Evolutionary conservation across 1,140 invertebrate species (phyloP).

Genomic region (Magallana ariakensis): DNA sequence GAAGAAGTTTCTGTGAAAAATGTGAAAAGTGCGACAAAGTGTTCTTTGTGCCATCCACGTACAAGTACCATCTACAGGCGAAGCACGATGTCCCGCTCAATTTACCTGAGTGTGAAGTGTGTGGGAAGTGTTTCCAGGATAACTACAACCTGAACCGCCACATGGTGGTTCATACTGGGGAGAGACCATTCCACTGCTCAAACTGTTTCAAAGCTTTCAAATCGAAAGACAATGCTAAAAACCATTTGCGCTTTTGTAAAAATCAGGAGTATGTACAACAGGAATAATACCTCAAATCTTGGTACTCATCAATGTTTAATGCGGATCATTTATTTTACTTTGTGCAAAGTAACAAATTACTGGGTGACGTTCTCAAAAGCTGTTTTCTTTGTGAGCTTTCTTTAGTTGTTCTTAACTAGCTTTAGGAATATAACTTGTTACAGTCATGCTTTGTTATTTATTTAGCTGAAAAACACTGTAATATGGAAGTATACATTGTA

Average conservation of each 20-base stretch:
- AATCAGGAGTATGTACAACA: too few relatives aligned
- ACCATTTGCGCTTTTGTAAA: conserved; percentile 36
- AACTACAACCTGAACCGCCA: conserved; percentile 48
- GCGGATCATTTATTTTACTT: too few relatives aligned
- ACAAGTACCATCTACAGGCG: conserved; percentile 37
- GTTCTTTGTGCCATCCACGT: conserved; percentile 32
- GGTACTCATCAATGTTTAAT: too few relatives aligned
- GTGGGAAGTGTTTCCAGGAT: conserved; percentile 47
- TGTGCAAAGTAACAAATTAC: too few relatives aligned
- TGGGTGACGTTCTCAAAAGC: too few relatives aligned
- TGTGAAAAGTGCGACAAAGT: conserved; percentile 31
- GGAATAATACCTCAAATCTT: too few relatives aligned
- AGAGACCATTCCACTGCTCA: conserved; percentile 28
- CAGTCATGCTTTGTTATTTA: too few relatives aligned
- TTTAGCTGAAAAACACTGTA: too few relatives aligned
- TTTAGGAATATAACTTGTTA: too few relatives aligned
- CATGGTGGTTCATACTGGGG: conserved; percentile 34
- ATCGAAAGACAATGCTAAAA: conserved; percentile 45
- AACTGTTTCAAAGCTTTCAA: conserved; percentile 45
- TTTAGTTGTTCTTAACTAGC: too few relatives aligned
- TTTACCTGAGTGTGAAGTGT: conserved; percentile 43
- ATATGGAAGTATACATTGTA: too few relatives aligned
- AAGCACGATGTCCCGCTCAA: conserved; percentile 10
- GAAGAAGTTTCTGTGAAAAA: conserved; percentile 35
- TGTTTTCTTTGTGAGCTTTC: too few relatives aligned